A percentile compares a stretch with the other conserved stretches of the same genome.
These are phyloP conservation scores for Drosophila greeni DNA, from an alignment of 2,888 invertebrate species.

Conservation along the genomic window DNA sequence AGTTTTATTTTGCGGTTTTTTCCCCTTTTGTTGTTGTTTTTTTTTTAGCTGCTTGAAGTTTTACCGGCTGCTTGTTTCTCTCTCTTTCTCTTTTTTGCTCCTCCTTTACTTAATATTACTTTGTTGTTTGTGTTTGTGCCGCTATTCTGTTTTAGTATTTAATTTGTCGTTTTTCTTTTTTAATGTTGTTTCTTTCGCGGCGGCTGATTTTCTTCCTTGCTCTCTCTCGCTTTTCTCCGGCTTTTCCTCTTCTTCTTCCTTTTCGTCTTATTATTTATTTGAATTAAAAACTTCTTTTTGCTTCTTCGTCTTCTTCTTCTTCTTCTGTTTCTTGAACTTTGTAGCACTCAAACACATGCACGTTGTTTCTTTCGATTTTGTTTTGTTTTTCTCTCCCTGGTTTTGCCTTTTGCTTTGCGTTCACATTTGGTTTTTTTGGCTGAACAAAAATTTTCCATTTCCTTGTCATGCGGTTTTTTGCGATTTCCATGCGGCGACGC, in stretches of 20 bases:
- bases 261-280: constrained; percentile 18
- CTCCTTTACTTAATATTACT: constrained; percentile 4
- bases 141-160: constrained; percentile 3
- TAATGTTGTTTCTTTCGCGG: not conserved
- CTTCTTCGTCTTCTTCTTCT: constrained; percentile 5
- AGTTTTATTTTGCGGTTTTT: not conserved
- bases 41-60: constrained; percentile 1
- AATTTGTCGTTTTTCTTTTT: not conserved
- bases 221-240: constrained; percentile 4
- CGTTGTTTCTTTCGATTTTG: constrained; percentile 20
- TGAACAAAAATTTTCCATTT: constrained; percentile 49
- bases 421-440: constrained; percentile 38
- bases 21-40: not conserved
- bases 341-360: constrained; percentile 18
- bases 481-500: constrained; percentile 53
- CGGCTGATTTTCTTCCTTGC: not conserved
- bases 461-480: constrained; percentile 59
- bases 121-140: constrained; percentile 14
- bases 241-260: not conserved
- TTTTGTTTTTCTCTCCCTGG: constrained; percentile 27
- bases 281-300: constrained; percentile 11
- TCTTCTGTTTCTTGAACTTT: constrained; percentile 9
- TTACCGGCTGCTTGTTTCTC: constrained; percentile 1
- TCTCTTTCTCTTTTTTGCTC: not conserved
- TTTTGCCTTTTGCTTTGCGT: constrained; percentile 27